Base-by-base conservation (phyloP, 2,113 vertebrate genomes). In the sheep (Ovis aries) region DNA sequence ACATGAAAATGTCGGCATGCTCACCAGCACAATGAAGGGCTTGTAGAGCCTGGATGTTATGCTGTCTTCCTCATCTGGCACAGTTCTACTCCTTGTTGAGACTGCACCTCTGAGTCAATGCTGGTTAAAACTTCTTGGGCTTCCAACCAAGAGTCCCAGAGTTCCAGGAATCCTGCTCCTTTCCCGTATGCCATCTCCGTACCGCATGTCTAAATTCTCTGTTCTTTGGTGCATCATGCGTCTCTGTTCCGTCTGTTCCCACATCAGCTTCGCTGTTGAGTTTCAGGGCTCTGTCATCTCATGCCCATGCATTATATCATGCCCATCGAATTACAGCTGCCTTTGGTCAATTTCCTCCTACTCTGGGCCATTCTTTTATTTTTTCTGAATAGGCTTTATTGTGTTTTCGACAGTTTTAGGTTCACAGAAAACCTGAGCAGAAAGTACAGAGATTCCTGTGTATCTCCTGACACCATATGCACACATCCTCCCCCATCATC, bases 41-140 rank as follows among this genome's bases (percentile, higher is more conserved):
- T 62, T 15, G n/a, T 5, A 27, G n/a, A 33, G 3, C n/a, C 13
- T 14, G 1, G 43, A 29, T 53, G 52, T 10, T 6, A 3, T 0
- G 1, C 0, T 15, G 25, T 27, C 40, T 52, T 45, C 45, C 27
- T 17, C 40, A 17, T 10, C 5, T 7, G 77, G 23, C 23, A 43
- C 21, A 10, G 0, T 2, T 40, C 36, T 12, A 1, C 10, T 29
- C 40, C n/a, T 25, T 43, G 19, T 17, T 59, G 33, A 15, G 1
- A 3, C 23, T 10, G 7, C 7, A 15, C 25, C 12, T 36, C 13
- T 36, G 31, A 60, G 33, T 21, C 27, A 27, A 5, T 7, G 48
- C 6, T 11, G 21, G 36, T 25, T 53, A 45, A 12, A 57, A 40
- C 21, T 40, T 15, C 40, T 82, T 27, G 25, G 29, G 13, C 40